phyloP scores from a whole-genome alignment of 2,888 invertebrate species.

The Caenorhabditis macrosperma region DNA sequence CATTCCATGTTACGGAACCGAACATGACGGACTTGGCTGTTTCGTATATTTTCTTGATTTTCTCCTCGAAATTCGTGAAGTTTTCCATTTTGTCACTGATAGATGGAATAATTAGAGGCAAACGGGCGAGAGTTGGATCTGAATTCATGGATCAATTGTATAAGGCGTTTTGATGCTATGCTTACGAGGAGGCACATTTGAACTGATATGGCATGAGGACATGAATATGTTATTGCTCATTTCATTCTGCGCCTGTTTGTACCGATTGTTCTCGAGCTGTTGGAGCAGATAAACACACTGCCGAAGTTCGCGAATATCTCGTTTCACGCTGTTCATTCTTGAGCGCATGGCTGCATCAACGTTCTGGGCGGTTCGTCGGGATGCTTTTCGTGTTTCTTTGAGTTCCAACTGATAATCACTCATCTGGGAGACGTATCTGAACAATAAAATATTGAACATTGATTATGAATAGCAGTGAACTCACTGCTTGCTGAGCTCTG shows the following conservation, averaged over 20 bases:
- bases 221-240: conserved; percentile 44
- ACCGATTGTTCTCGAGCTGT: conserved; percentile 36
- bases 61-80: conserved; percentile 38
- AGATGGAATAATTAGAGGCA: conserved; percentile 20
- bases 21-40: conserved; percentile 52
- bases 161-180: too few relatives aligned
- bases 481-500: conserved; percentile 88
- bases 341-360: conserved; percentile 40
- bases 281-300: conserved; percentile 35
- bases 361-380: conserved; percentile 16
- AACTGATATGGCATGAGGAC: conserved; percentile 53
- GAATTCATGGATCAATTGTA: too few relatives aligned
- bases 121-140: conserved; percentile 31
- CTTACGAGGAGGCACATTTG: conserved; percentile 44
- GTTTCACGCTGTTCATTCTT: conserved; percentile 37
- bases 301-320: conserved; percentile 46
- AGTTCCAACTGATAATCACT: conserved; percentile 54
- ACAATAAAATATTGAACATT: neutral
- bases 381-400: conserved; percentile 33
- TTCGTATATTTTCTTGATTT: conserved; percentile 36
- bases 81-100: conserved; percentile 17
- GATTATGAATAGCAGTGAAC: conserved; percentile 8
- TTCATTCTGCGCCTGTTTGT: conserved; percentile 38
- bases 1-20: conserved; percentile 52
- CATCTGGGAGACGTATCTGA: conserved; percentile 58